Base-by-base conservation (phyloP, 1,140 invertebrate species). In the Aphelenchoides avenae region DNA sequence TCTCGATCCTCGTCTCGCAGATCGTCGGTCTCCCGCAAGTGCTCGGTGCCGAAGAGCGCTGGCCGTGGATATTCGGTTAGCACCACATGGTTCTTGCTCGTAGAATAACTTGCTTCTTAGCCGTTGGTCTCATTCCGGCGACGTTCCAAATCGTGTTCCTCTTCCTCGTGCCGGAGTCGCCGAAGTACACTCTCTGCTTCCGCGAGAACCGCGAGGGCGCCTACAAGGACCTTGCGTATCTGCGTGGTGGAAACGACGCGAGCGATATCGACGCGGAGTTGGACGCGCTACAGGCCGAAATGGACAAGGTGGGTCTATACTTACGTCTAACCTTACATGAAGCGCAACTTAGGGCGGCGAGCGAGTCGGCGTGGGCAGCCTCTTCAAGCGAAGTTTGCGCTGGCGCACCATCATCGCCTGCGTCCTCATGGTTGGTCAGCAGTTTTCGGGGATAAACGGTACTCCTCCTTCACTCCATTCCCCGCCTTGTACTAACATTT, bases 371-470 rank as follows among this genome's bases (percentile, higher is more conserved):
- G 27, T n/a, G 20, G 26, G 15, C 53, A 15, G 15, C 39, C 13
- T n/a, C 24, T n/a, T 55, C 42, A 5, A 29, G 26, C 57, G n/a
- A 5, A 13, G 3, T 37, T 57, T 56, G 11, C 33, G 55, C 24
- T n/a, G 53, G 56, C 57, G 26, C 18, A n/a, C 44, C 31, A 7
- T 39, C 41, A 15, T 52, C 11, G 44, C 11, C 15, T 76, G 91
- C 5, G 87, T 87, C 3, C 81, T 94, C 30, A 93, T 93, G 90
- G 89, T 69, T 89, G 92, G 81, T 6, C 89, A 93, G 82, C 90
- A 93, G 78, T 79, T 91, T 55, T 89, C 86, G 62, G 90, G 89
- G 22, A 90, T 91, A 61, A 91, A 91, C 70, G 88, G n/a, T n/a
- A n/a, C n/a, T n/a, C n/a, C n/a, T n/a, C n/a, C n/a, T n/a, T n/a